Conservation (phyloP, 2,888 invertebrate genomes). For the Cecidostiba fungosa region DNA sequence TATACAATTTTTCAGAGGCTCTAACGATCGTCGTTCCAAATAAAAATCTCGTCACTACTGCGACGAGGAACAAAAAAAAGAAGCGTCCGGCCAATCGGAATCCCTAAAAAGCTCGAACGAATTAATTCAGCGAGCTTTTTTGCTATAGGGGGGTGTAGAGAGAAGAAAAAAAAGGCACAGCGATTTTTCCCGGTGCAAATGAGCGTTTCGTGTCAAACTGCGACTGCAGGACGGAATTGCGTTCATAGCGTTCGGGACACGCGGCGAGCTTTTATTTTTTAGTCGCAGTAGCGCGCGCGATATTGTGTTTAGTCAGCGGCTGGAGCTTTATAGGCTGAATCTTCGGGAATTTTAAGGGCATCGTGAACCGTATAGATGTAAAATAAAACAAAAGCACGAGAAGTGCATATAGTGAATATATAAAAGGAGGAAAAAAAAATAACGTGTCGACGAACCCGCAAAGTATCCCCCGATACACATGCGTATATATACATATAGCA, state of each 20-base stretch:
- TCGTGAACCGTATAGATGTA: not conserved
- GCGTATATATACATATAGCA: not conserved
- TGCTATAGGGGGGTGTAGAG: not conserved
- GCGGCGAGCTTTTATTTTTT: not conserved
- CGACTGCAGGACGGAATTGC: not conserved
- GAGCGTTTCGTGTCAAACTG: constrained; percentile 40
- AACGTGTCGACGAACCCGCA: constrained; percentile 22
- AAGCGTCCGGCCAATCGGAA: not conserved
- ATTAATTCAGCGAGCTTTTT: constrained; percentile 45
- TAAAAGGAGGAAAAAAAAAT: not conserved
- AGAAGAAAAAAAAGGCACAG: not conserved
- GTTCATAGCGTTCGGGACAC: constrained; percentile 25
- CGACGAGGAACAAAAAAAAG: not conserved
- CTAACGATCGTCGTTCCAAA: constrained; percentile 1
- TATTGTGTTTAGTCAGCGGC: constrained; percentile 14
- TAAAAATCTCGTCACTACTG: not conserved
- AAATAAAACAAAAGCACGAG: not conserved
- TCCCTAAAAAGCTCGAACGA: not conserved
- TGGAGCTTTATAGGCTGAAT: not conserved
- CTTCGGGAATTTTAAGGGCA: not conserved
- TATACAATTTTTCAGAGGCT: not conserved
- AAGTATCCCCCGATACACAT: not conserved
- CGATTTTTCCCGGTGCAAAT: constrained; percentile 46
- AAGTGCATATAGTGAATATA: not conserved
- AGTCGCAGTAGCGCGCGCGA: not conserved